Evolutionary conservation across 92 coral and sea anemone genomes (phyloP).

Genomic region (Epizoanthus scotinus): DNA sequence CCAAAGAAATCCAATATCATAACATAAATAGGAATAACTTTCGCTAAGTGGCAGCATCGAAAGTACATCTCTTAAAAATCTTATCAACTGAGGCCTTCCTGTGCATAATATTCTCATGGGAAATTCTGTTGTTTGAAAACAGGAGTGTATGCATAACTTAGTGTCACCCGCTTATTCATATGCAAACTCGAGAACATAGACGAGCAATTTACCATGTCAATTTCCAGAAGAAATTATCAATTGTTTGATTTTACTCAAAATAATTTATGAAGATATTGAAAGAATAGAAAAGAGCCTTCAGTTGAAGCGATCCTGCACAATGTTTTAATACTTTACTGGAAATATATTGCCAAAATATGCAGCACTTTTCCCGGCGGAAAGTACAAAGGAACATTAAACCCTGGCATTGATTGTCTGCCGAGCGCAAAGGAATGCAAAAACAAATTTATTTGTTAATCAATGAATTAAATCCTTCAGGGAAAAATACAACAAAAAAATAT

Average conservation of each 20-base stretch:
- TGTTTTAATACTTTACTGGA: neutral
- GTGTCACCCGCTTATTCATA: conserved; percentile 23
- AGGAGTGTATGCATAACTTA: conserved; percentile 20
- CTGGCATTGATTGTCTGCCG: conserved; percentile 5
- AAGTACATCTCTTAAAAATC: conserved; percentile 6
- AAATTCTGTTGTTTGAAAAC: conserved; percentile 16
- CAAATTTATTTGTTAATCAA: conserved; percentile 40
- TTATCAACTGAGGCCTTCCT: neutral
- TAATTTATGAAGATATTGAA: neutral
- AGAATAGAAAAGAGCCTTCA: neutral
- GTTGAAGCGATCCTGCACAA: neutral
- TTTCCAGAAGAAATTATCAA: neutral
- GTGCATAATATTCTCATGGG: conserved; percentile 36
- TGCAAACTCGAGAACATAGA: conserved; percentile 26
- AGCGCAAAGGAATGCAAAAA: conserved; percentile 40
- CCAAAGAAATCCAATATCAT: conserved; percentile 38
- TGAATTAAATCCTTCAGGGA: conserved; percentile 21
- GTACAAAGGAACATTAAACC: conserved; percentile 6
- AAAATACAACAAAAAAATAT: conserved; percentile 22
- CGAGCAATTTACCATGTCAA: conserved; percentile 15
- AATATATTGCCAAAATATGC: neutral
- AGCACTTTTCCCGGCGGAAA: conserved; percentile 7
- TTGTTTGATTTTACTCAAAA: neutral
- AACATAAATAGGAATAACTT: neutral
- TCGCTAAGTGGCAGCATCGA: conserved; percentile 5